Evolutionary conservation across 2,888 invertebrate genomes (phyloP), one percentile per base, ranked within the genome.

Genomic region (Eristalis pertinax): DNA sequence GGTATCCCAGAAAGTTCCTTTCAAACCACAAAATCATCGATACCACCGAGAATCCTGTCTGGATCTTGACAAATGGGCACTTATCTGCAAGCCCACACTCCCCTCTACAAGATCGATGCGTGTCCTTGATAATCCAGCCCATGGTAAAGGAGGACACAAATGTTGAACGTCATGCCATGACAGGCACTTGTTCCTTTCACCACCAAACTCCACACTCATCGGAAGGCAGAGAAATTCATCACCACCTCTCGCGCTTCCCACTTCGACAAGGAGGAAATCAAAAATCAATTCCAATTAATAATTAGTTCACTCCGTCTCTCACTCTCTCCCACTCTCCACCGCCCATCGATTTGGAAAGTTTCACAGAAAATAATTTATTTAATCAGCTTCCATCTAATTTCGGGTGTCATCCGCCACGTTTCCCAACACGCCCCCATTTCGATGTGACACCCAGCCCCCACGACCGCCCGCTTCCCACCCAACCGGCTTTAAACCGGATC

Each of bases 341-440:
- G 60, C 29, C 35, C n/a, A n/a, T 38, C 75, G 60, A 67, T 58
- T 60, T 22, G 4, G 22, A 60, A 75, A 50, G n/a, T 41, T 79
- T 75, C 8, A 35, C 41, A 58, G 68, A 86, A 86, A 74, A 75
- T 86, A 70, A 86, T 78, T 86, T 67, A 83, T 86, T 83, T 78
- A 78, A 78, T 86, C 83, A 86, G 75, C 70, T 86, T 65, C 67
- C 62, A 78, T 86, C 86, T 75, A 86, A 86, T 83, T 86, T 74
- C 19, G 24, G 69, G 78, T 75, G 78, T 62, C 74, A 75, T 72
- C 60, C 77, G 38, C 38, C 56, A 64, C n/a, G 35, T 32, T 19
- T 24, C n/a, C 24, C 41, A 50, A 70, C 35, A 35, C 29, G n/a
- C 15, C 29, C 58, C 41, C 32, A 10, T 32, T 32, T 32, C 32